A percentile compares a stretch with the other conserved stretches of the same genome.
phyloP scores from a whole-genome alignment of 2,888 invertebrate species.

The Cetonia aurata region DNA sequence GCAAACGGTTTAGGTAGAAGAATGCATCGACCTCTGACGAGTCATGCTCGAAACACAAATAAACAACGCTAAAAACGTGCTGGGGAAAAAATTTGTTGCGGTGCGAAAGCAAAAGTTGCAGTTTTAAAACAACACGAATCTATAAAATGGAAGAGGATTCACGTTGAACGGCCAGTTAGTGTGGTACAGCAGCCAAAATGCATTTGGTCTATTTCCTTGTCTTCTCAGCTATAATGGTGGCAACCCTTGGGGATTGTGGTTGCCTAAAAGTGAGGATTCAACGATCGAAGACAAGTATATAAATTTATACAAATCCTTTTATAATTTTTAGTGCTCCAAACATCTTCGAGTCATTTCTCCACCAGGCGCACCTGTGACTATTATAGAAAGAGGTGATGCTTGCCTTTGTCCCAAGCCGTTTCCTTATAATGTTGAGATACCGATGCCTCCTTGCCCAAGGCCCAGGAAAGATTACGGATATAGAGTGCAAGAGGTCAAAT shows the following conservation, averaged over 20 bases:
- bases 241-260: slow-evolving; percentile 59
- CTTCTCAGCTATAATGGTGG: slow-evolving; percentile 50
- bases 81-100: not conserved
- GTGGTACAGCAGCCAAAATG: slow-evolving; percentile 47
- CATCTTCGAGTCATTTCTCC: slow-evolving; percentile 58
- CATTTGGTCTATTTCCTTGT: slow-evolving; percentile 49
- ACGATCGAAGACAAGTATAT: not conserved
- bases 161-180: no score
- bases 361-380: slow-evolving; percentile 55
- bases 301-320: no score
- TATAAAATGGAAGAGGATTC: slow-evolving; percentile 10
- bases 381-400: slow-evolving; percentile 57
- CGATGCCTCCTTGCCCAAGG: not conserved
- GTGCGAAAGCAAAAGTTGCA: not conserved
- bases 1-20: not conserved
- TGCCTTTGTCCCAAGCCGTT: slow-evolving; percentile 50
- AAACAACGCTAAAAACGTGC: slow-evolving; percentile 7
- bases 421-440: slow-evolving; percentile 50
- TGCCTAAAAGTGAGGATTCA: slow-evolving; percentile 54
- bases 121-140: slow-evolving; percentile 24
- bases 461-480: slow-evolving; percentile 43
- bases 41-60: slow-evolving; percentile 13
- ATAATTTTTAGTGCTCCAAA: slow-evolving; percentile 63
- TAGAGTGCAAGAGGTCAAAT: slow-evolving; percentile 44
- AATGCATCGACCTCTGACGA: not conserved